Percentiles rank a stretch among this genome's conserved stretches.
Evolutionary conservation across 2,113 vertebrate genomes (phyloP).

Genomic region (Glaucomys volans): DNA sequence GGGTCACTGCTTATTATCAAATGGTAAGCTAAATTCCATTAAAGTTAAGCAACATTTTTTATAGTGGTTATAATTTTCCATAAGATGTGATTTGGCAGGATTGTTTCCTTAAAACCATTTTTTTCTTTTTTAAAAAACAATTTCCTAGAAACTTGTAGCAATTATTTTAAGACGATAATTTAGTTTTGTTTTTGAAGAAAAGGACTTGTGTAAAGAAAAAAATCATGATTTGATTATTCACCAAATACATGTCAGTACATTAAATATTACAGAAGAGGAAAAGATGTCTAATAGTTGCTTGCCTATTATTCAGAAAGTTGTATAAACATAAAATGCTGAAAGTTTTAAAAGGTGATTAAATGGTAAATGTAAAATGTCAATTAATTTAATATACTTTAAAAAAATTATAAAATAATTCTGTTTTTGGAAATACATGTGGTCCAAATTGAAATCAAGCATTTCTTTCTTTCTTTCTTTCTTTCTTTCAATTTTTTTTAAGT

Average conservation of each 20-base stretch:
- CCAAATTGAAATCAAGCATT: conserved; percentile 71
- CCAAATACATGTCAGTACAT: no score
- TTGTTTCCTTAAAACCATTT: conserved; percentile 52
- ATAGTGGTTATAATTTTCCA: conserved; percentile 38
- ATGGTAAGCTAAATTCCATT: conserved; percentile 84
- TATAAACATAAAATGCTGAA: no score
- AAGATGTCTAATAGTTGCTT: no score
- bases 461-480: no score
- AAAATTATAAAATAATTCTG: conserved; percentile 29
- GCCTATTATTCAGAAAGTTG: no score
- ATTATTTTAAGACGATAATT: conserved; percentile 67
- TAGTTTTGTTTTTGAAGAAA: conserved; percentile 34
- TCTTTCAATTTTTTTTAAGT: no score
- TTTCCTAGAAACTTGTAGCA: conserved; percentile 65
- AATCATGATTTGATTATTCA: no score
- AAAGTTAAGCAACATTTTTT: conserved; percentile 56
- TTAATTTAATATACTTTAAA: conserved; percentile 64
- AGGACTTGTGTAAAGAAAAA: no score
- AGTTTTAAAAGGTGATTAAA: conserved; percentile 9
- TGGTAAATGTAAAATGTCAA: conserved; percentile 59
- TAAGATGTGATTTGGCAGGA: conserved; percentile 63
- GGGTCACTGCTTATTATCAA: conserved; percentile 81
- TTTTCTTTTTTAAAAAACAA: neutral
- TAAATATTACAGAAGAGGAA: no score
- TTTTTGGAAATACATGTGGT: conserved; percentile 21